Evolutionary conservation across 2,797 vertebrate genomes (phyloP).

Genomic region (Phaenicophaeus curvirostris): DNA sequence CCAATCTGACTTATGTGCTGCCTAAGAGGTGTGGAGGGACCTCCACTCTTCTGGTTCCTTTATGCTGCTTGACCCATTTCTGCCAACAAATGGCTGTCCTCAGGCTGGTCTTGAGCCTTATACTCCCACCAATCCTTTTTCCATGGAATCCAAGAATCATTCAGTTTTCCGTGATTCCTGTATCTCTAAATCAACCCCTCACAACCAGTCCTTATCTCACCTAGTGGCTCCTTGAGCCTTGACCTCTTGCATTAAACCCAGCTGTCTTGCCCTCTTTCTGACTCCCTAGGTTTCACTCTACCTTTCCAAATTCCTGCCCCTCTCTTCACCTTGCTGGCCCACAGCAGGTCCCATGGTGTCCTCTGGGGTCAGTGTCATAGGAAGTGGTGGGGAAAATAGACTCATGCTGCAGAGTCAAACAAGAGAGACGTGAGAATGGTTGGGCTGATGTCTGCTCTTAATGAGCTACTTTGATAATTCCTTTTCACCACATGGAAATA

Average conservation of each 20-base stretch:
- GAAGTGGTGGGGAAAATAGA: neutral
- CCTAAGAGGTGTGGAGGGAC: neutral
- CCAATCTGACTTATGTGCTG: neutral
- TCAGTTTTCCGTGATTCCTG: neutral
- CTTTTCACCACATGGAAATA: neutral
- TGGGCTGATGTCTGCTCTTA: neutral
- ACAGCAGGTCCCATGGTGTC: rapidly evolving
- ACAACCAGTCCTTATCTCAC: neutral
- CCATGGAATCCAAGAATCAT: neutral
- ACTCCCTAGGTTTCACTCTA: neutral
- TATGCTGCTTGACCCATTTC: neutral
- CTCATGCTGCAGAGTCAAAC: neutral
- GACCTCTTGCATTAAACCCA: neutral
- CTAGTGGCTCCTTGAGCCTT: neutral
- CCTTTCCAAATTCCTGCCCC: neutral
- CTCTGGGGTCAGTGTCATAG: neutral
- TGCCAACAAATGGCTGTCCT: neutral
- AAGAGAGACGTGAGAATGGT: neutral
- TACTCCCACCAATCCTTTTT: neutral
- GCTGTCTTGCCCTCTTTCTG: neutral
- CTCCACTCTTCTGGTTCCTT: neutral
- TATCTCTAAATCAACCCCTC: neutral
- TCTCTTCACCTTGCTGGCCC: neutral
- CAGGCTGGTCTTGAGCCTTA: neutral
- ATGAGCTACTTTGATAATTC: neutral